Evolutionary conservation across 1,140 invertebrate genomes (phyloP), one percentile per base, ranked within the genome.

Genomic region (Drosophila bocki): DNA sequence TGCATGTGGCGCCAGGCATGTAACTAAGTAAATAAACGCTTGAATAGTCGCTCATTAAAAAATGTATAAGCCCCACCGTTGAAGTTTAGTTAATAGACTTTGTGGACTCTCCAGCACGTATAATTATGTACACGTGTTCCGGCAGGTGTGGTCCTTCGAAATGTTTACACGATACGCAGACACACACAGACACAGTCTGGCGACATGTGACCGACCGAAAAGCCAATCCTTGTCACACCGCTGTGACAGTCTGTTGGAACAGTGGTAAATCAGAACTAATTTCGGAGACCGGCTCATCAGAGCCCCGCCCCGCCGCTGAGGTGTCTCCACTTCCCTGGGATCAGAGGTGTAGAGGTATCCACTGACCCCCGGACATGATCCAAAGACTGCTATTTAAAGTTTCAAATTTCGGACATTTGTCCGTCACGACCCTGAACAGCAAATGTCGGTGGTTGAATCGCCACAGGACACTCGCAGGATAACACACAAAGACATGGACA

Each of bases 321-420:
- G 35, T 48, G 58, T 68, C 63, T 48, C 19, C 33, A 42, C 35
- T 35, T 22, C 17, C n/a, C 22, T 37, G 41, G 42, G 17, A 54
- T 45, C 47, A 39, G 35, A 58, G 59, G 53, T 22, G 51, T 22
- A 54, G 51, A 39, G 53, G 53, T 54, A 19, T 54, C 58, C 37
- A 37, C 71, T 62, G 26, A 32, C 51, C 56, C 35, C 41, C 50
- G 50, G 44, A 65, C 62, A 76, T 15, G 56, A 76, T 71, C 29
- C 29, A 42, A 82, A 57, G 68, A 47, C 80, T 68, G 67, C 58
- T 68, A 78, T 85, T 83, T 79, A 85, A 84, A 88, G 85, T 88
- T 90, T 88, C 79, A 88, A 88, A 85, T 88, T 88, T 88, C 78
- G 78, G 85, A 90, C 85, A 85, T 88, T 88, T 88, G 85, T 90